Conservation (phyloP, 1,140 invertebrate genomes). For the Lamellibrachia luymesi region DNA sequence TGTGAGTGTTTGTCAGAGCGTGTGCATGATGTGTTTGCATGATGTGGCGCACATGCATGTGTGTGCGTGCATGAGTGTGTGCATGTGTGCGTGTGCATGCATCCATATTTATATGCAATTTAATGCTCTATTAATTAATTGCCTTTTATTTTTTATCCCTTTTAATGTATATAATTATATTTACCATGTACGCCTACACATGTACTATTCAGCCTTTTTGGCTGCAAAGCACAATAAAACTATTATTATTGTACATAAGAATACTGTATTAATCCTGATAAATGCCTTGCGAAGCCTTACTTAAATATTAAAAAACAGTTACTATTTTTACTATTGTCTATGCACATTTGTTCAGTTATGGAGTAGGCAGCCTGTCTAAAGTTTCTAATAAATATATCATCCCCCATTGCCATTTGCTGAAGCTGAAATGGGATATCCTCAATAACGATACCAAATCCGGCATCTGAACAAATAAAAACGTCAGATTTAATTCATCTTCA, state of each 20-base stretch:
- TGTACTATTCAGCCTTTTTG: background rate
- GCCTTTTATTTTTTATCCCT: too few relatives aligned
- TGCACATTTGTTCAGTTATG: background rate
- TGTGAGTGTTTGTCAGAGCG: background rate
- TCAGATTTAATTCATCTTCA: conserved; percentile 5
- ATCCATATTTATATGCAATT: background rate
- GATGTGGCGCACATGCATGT: too few relatives aligned
- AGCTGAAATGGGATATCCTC: background rate
- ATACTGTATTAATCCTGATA: background rate
- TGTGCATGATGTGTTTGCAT: background rate
- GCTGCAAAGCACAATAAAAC: too few relatives aligned
- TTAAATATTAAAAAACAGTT: background rate
- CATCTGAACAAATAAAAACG: conserved; percentile 1
- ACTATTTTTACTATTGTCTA: background rate
- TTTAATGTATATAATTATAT: too few relatives aligned
- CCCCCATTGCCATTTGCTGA: background rate
- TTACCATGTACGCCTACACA: too few relatives aligned
- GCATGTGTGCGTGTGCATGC: background rate
- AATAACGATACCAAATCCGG: background rate
- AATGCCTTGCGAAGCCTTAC: background rate
- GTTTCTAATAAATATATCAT: background rate
- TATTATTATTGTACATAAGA: background rate
- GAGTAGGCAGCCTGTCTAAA: background rate
- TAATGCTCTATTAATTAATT: too few relatives aligned
- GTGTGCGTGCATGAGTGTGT: background rate